Evolutionary conservation across 1,140 invertebrate species (phyloP).

Genomic region (Druon quercuslanigerum): DNA sequence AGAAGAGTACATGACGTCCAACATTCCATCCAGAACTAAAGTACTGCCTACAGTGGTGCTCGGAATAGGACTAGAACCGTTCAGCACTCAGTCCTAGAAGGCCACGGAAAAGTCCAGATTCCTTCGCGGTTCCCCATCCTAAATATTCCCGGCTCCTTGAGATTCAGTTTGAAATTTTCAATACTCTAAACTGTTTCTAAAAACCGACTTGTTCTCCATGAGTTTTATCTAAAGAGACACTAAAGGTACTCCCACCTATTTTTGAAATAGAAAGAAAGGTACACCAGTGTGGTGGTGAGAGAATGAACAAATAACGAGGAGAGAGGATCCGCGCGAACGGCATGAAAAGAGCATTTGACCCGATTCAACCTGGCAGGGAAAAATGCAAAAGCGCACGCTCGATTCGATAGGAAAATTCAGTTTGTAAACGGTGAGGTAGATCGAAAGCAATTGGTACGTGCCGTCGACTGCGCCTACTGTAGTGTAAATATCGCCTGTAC

Average conservation of each 20-base stretch:
- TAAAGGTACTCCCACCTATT: neutral
- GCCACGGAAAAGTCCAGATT: no score
- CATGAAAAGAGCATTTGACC: constrained; percentile 28
- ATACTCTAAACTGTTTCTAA: no score
- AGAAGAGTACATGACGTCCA: no score
- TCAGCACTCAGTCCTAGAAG: no score
- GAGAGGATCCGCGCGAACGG: constrained; percentile 7
- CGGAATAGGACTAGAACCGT: no score
- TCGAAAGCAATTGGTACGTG: constrained; percentile 57
- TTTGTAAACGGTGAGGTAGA: constrained; percentile 53
- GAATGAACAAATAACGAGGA: constrained; percentile 21
- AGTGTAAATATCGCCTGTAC: constrained; percentile 57
- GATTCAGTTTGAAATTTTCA: no score
- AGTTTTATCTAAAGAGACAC: neutral
- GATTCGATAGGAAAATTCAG: constrained; percentile 57
- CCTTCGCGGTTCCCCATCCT: no score
- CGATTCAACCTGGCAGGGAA: constrained; percentile 30
- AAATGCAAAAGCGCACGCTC: constrained; percentile 54
- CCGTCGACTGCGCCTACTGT: constrained; percentile 56
- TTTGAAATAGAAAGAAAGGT: constrained; percentile 4
- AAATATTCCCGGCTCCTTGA: no score
- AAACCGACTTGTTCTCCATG: no score
- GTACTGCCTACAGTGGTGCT: no score
- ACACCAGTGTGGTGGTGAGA: constrained; percentile 4
- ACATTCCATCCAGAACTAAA: no score